Percentiles rank a stretch among this genome's conserved stretches.
Conservation (phyloP, 2,797 vertebrate genomes). For the Bradypodion pumilum region DNA sequence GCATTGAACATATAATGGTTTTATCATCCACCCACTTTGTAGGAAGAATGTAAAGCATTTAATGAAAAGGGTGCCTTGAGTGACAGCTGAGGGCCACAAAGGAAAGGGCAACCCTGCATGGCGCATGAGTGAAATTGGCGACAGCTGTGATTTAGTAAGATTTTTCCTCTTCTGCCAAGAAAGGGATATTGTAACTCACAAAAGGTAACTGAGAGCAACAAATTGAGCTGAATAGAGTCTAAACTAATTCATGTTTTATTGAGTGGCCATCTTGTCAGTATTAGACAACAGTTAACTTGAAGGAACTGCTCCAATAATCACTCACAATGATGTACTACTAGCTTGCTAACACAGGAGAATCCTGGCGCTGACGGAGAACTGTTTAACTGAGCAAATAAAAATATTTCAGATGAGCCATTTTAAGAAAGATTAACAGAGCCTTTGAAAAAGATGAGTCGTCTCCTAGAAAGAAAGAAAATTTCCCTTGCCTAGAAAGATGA, state of each 20-base stretch:
- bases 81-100: constrained; percentile 85
- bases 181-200: constrained; percentile 83
- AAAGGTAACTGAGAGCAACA: constrained; percentile 88
- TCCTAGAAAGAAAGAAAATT: not conserved
- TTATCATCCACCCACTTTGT: constrained; percentile 46
- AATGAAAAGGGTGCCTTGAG: constrained; percentile 85
- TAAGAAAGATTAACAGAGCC: not conserved
- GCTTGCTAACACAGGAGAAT: constrained; percentile 39
- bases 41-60: constrained; percentile 73
- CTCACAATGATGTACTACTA: constrained; percentile 53
- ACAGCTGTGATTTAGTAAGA: constrained; percentile 74
- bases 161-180: constrained; percentile 70
- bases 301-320: constrained; percentile 64
- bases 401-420: not conserved
- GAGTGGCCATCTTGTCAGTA: constrained; percentile 57
- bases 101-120: constrained; percentile 79
- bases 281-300: constrained; percentile 60
- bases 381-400: not conserved
- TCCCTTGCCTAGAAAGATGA: not conserved
- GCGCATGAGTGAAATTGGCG: constrained; percentile 84
- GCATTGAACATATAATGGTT: constrained; percentile 28
- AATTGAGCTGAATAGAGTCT: constrained; percentile 82
- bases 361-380: constrained; percentile 30
- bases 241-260: constrained; percentile 68
- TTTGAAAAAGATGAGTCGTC: not conserved